Evolutionary conservation across 1,140 invertebrate genomes (phyloP).

Genomic region (Ptiloglossa arizonensis): DNA sequence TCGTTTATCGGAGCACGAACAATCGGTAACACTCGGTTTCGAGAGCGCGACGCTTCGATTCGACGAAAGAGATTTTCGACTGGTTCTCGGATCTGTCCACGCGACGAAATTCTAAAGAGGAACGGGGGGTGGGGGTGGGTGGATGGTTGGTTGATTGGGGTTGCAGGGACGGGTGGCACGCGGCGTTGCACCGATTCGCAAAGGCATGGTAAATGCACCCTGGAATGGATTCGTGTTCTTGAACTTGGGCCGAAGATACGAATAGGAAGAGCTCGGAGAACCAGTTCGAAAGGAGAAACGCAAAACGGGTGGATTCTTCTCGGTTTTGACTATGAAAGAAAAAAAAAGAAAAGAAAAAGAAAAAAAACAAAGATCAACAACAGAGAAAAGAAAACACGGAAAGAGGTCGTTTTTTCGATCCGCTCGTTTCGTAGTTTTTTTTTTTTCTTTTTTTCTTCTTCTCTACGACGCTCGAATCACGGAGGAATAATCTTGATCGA

Average conservation of each 20-base stretch:
- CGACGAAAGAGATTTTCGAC: background rate
- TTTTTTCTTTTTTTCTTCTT: slow-evolving; percentile 7
- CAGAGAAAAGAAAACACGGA: slow-evolving; percentile 14
- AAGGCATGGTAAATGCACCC: slow-evolving; percentile 11
- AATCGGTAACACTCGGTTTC: too few species aligned
- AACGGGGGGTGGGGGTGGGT: too few species aligned
- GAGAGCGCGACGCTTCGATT: too few species aligned
- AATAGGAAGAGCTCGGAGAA: background rate
- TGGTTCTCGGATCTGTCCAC: background rate
- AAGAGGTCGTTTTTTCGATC: slow-evolving; percentile 14
- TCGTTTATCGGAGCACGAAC: too few species aligned
- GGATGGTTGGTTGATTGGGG: too few species aligned
- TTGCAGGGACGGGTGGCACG: too few species aligned
- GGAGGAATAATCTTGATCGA: slow-evolving; percentile 40
- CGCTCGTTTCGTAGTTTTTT: background rate
- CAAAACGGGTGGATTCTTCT: background rate
- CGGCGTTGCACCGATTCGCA: background rate
- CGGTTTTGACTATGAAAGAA: too few species aligned
- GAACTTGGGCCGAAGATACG: background rate
- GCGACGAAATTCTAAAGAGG: background rate
- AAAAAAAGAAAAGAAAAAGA: slow-evolving; percentile 19
- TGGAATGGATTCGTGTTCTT: slow-evolving; percentile 26
- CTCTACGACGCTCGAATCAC: slow-evolving; percentile 38
- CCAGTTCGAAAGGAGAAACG: background rate
- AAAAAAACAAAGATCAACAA: slow-evolving; percentile 1